phyloP scores from a whole-genome alignment of 2,113 vertebrate genomes.

The Colistium nudipinnis region DNA sequence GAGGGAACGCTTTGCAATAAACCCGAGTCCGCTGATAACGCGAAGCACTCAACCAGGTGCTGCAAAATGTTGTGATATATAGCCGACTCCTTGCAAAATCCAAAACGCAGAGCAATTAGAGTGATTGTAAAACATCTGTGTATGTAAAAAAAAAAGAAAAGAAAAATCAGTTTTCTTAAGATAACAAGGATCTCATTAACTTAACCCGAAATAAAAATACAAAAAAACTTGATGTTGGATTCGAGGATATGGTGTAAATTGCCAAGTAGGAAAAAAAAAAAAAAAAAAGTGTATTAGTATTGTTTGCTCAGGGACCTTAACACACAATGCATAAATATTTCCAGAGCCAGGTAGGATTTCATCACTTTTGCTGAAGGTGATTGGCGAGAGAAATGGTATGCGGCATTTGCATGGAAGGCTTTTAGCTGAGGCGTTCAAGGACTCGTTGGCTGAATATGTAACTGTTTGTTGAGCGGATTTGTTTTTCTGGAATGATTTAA shows the following conservation, averaged over 20 bases:
- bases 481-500: slow-evolving; percentile 36
- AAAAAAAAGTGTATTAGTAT: neutral
- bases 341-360: slow-evolving; percentile 10
- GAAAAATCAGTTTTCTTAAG: neutral
- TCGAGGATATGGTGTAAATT: neutral
- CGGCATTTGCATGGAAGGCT: slow-evolving; percentile 52
- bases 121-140: slow-evolving; percentile 43
- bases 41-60: slow-evolving; percentile 25
- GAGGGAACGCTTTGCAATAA: slow-evolving; percentile 63
- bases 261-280: no score
- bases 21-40: slow-evolving; percentile 48
- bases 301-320: slow-evolving; percentile 2
- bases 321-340: slow-evolving; percentile 21
- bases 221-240: neutral
- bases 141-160: neutral
- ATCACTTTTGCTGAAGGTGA: slow-evolving; percentile 46
- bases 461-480: slow-evolving; percentile 29
- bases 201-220: no score
- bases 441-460: slow-evolving; percentile 18
- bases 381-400: slow-evolving; percentile 32
- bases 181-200: slow-evolving; percentile 26
- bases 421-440: slow-evolving; percentile 64
- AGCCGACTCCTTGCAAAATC: slow-evolving; percentile 48
- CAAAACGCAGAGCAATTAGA: slow-evolving; percentile 56
- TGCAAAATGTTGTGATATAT: slow-evolving; percentile 39